These are phyloP conservation scores for Conus canariensis DNA, from an alignment of 2,888 invertebrate genomes.

Conservation along the genomic window DNA sequence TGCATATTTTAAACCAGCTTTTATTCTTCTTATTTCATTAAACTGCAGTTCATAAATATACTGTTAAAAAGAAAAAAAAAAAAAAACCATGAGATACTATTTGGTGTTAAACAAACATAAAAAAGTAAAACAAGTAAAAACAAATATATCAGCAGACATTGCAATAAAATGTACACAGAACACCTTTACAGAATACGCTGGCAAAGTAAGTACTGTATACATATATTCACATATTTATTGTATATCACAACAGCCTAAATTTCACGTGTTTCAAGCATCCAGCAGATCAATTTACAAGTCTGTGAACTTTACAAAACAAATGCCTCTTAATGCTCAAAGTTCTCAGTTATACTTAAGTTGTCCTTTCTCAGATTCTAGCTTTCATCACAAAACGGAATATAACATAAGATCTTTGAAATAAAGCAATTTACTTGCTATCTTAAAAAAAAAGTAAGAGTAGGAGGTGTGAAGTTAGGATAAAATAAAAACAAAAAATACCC, in stretches of 20 bases:
- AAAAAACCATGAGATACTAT: neutral
- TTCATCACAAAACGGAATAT: too few relatives aligned
- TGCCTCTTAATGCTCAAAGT: neutral
- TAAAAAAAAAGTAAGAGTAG: too few relatives aligned
- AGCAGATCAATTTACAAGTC: neutral
- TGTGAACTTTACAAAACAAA: neutral
- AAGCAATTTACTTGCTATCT: too few relatives aligned
- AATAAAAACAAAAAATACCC: too few relatives aligned
- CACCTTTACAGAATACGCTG: neutral
- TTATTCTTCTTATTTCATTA: too few relatives aligned
- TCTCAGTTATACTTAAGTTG: neutral
- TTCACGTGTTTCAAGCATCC: constrained; percentile 12
- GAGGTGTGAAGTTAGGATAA: too few relatives aligned
- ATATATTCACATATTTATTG: constrained; percentile 20
- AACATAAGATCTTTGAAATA: too few relatives aligned
- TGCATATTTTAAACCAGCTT: neutral
- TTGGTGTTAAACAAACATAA: neutral
- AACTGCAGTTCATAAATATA: neutral
- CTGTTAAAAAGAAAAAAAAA: neutral
- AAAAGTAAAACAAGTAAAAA: neutral
- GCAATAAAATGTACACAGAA: neutral
- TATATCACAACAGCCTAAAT: constrained; percentile 31
- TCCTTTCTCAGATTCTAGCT: too few relatives aligned
- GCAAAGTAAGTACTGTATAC: constrained; percentile 27
- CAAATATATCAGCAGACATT: neutral